Evolutionary conservation across 2,113 vertebrate genomes (phyloP).

Genomic region (Pelecanus crispus): DNA sequence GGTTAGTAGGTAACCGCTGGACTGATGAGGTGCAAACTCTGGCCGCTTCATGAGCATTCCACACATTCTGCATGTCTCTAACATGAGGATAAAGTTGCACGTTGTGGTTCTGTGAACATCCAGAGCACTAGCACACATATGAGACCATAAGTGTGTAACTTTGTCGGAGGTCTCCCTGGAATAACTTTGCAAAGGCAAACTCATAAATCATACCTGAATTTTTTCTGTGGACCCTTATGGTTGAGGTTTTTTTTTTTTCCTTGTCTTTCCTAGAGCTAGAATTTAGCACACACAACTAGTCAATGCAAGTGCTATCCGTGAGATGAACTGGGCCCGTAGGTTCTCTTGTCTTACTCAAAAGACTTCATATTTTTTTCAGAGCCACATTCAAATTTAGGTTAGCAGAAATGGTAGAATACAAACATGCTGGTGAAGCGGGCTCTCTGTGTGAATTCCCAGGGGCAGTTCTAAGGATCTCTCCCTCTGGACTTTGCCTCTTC

Average conservation of each 20-base stretch:
- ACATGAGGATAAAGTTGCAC: neutral
- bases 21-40: neutral
- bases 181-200: neutral
- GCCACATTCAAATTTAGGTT: neutral
- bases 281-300: neutral
- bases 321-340: neutral
- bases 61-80: neutral
- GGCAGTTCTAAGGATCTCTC: neutral
- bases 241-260: neutral
- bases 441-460: neutral
- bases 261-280: neutral
- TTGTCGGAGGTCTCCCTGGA: neutral
- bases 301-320: neutral
- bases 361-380: neutral
- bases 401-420: neutral
- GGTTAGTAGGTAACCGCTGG: neutral
- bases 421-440: accelerated
- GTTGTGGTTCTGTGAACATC: neutral
- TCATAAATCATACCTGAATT: neutral
- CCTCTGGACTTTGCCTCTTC: neutral
- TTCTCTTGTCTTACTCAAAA: neutral
- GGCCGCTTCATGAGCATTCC: neutral
- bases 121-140: neutral
- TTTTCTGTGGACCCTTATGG: neutral
- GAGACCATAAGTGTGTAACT: neutral